Evolutionary conservation across 2,113 vertebrate genomes (phyloP).

Genomic region (Gadus chalcogrammus): DNA sequence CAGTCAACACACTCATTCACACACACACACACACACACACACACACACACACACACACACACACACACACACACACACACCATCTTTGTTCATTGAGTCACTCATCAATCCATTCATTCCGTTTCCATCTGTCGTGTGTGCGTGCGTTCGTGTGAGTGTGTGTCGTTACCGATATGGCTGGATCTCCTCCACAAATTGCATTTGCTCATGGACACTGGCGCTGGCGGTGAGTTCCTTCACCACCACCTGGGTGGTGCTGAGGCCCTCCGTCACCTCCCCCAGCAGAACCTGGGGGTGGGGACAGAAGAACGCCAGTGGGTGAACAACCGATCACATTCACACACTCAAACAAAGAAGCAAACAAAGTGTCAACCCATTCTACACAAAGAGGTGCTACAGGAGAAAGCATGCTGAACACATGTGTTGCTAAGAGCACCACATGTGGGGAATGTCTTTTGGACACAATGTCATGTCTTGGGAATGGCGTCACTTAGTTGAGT

Average conservation of each 20-base stretch:
- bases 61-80: no score
- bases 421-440: background rate
- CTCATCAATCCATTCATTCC: background rate
- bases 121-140: no score
- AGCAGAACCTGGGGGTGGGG: conserved; percentile 80
- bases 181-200: conserved; percentile 91
- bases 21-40: no score
- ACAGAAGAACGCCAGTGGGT: background rate
- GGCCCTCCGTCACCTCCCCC: conserved; percentile 87
- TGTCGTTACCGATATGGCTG: conserved; percentile 85
- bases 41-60: no score
- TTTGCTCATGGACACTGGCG: conserved; percentile 91
- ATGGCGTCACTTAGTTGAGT: conserved; percentile 9
- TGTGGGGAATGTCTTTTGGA: conserved; percentile 7
- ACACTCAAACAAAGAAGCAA: background rate
- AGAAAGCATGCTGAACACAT: background rate
- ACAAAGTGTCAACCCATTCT: background rate
- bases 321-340: background rate
- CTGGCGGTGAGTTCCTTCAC: conserved; percentile 94
- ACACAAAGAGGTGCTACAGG: no score
- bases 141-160: background rate
- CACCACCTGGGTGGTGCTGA: conserved; percentile 87
- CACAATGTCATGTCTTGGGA: conserved; percentile 31
- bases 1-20: no score
- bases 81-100: background rate